These are phyloP conservation scores for Pandion haliaetus DNA, from an alignment of 2,113 vertebrate genomes.

Conservation along the genomic window DNA sequence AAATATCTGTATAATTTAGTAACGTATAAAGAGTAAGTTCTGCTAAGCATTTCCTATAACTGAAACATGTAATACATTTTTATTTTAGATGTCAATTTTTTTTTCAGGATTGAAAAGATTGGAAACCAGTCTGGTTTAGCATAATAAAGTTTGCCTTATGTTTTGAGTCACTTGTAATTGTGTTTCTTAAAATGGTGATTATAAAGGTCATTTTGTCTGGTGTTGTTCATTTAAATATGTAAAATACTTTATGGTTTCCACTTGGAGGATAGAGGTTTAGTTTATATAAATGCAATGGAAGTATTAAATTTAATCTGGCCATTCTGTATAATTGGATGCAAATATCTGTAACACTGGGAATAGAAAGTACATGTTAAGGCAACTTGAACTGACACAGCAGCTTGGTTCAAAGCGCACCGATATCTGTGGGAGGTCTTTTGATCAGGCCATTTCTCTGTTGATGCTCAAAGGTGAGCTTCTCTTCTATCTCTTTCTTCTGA, in stretches of 20 bases:
- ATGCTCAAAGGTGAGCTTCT: neutral
- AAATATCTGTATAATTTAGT: neutral
- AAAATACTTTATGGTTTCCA: neutral
- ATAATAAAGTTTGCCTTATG: constrained; percentile 55
- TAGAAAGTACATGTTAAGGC: neutral
- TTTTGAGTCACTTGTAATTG: constrained; percentile 56
- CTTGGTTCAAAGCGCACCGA: neutral
- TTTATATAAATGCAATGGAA: neutral
- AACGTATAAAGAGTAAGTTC: neutral
- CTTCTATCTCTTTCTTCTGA: neutral
- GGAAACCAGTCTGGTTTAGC: constrained; percentile 23
- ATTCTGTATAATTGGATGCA: constrained; percentile 9
- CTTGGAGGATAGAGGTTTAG: neutral
- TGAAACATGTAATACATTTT: constrained; percentile 4
- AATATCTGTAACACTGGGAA: neutral
- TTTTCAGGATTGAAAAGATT: constrained; percentile 16
- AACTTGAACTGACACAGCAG: neutral
- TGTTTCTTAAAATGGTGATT: constrained; percentile 34
- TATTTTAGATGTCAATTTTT: constrained; percentile 24
- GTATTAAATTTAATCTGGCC: neutral
- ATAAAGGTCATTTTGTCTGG: constrained; percentile 56
- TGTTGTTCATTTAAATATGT: neutral
- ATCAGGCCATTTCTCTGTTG: neutral
- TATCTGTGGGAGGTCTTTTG: neutral
- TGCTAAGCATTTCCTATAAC: neutral